A percentile compares a stretch with the other conserved stretches of the same genome.
Conservation (phyloP, 2,113 vertebrate species). For the Emydura subglobosa region DNA sequence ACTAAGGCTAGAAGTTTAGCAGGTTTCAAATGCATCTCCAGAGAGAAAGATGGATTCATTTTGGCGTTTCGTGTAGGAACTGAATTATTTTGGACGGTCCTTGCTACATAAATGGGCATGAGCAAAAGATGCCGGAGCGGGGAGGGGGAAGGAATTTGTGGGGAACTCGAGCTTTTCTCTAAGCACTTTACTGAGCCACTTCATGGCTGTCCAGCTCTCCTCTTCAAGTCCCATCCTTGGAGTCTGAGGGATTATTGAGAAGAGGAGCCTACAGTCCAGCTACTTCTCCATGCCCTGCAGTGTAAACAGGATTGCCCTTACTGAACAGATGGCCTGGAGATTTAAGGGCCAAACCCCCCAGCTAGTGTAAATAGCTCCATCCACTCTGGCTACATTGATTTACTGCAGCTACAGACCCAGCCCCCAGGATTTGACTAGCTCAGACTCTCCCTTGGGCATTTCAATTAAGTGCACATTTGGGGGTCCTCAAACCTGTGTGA, state of each 20-base stretch:
- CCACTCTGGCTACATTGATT: neutral
- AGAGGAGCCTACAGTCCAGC: neutral
- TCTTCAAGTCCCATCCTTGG: neutral
- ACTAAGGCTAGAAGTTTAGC: neutral
- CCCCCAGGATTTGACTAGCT: neutral
- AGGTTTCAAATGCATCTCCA: neutral
- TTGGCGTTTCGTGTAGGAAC: neutral
- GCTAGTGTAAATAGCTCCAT: neutral
- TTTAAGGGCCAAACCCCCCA: neutral
- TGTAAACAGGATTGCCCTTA: rapidly evolving
- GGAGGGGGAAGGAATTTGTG: neutral
- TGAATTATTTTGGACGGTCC: neutral
- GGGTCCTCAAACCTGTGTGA: neutral
- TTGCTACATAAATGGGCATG: neutral
- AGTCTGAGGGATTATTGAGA: neutral
- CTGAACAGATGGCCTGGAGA: neutral
- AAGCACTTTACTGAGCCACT: rapidly evolving
- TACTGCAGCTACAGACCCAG: neutral
- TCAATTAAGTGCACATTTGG: neutral
- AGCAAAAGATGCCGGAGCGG: neutral
- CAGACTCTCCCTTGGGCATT: neutral
- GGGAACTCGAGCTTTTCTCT: neutral
- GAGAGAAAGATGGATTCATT: neutral
- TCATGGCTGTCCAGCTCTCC: neutral
- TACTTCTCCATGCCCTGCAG: rapidly evolving